Base-by-base conservation (phyloP, 2,113 vertebrate species). In the Limnothrissa miodon region DNA sequence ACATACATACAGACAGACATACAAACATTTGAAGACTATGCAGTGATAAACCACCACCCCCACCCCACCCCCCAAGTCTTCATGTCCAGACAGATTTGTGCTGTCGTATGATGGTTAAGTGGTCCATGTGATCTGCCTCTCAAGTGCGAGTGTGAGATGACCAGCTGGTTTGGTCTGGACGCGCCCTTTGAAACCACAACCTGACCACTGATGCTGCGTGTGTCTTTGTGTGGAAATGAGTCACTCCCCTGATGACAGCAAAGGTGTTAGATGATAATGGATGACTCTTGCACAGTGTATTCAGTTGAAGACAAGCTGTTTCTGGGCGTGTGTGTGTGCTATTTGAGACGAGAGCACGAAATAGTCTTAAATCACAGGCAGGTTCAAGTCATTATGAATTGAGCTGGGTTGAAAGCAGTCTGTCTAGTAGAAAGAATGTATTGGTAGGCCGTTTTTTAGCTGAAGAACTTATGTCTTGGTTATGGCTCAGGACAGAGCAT, bases 321-420 rank as follows among this genome's bases (percentile, higher is more conserved):
- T 56, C 19, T 7, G 7, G 10, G 19, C 29, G n/a, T 82, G 74
- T 62, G 44, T 51, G 81, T 83, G 56, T n/a, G 85, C 79, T 85
- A 78, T 85, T 56, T 85, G 80, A 2, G 70, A 74, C 44, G 51
- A 84, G 8, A 13, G 8, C 59, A 62, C n/a, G 36, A 36, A 33
- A 74, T 15, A 74, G 33, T 36, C 8, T 29, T 33, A 36, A 70
- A 33, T 29, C 66, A 74, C 1, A 13, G 33, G 62, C 62, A 36
- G 10, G 29, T 36, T 13, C 4, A 13, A 74, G 66, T 33, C 33
- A 15, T 11, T 39, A 17, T 74, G 10, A 36, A 74, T 36, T 74
- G 11, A 36, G 36, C 11, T 19, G 33, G 0, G 66, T 36, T 13
- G 29, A 33, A 39, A 74, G 36, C 13, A 74, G 29, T 13, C 3